phyloP scores from a whole-genome alignment of 1,140 invertebrate species.

The Sesamia nonagrioides region DNA sequence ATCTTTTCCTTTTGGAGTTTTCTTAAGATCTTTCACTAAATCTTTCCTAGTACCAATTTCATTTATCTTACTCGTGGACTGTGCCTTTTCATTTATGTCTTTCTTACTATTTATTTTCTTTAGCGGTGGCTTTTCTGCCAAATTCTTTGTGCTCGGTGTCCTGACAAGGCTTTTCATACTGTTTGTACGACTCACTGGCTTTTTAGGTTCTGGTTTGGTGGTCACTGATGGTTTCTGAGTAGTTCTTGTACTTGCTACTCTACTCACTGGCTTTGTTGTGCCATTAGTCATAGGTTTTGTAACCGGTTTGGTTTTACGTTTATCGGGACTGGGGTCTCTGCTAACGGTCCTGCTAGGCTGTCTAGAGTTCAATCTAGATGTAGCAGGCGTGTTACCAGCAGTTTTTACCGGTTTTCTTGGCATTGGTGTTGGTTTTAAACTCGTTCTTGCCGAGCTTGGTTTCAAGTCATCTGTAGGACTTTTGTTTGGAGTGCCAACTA shows the following conservation, averaged over 20 bases:
- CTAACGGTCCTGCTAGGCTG: slow-evolving; percentile 78
- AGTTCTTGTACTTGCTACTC: slow-evolving; percentile 69
- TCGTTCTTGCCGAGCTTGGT: slow-evolving; percentile 67
- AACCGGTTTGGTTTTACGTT: slow-evolving; percentile 69
- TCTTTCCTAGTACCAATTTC: slow-evolving; percentile 65
- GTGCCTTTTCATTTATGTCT: slow-evolving; percentile 75
- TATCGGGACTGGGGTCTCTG: slow-evolving; percentile 80
- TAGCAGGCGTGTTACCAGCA: slow-evolving; percentile 75
- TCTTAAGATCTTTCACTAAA: slow-evolving; percentile 50
- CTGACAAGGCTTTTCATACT: slow-evolving; percentile 82
- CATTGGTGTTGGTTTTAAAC: slow-evolving; percentile 65
- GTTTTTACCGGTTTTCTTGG: slow-evolving; percentile 72
- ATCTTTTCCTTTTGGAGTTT: slow-evolving; percentile 58
- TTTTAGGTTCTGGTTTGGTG: slow-evolving; percentile 82
- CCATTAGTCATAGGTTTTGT: slow-evolving; percentile 67
- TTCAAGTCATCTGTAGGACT: slow-evolving; percentile 77
- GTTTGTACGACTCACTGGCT: slow-evolving; percentile 80
- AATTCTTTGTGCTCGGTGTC: slow-evolving; percentile 74
- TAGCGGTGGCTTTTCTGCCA: slow-evolving; percentile 79
- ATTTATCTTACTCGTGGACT: slow-evolving; percentile 72
- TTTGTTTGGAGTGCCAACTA: slow-evolving; percentile 85
- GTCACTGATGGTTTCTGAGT: slow-evolving; percentile 67
- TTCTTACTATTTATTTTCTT: slow-evolving; percentile 79
- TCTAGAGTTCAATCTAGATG: slow-evolving; percentile 83
- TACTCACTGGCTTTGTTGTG: slow-evolving; percentile 67